These are phyloP conservation scores for Bombus superbus DNA, from an alignment of 1,140 invertebrate species.

Conservation along the genomic window DNA sequence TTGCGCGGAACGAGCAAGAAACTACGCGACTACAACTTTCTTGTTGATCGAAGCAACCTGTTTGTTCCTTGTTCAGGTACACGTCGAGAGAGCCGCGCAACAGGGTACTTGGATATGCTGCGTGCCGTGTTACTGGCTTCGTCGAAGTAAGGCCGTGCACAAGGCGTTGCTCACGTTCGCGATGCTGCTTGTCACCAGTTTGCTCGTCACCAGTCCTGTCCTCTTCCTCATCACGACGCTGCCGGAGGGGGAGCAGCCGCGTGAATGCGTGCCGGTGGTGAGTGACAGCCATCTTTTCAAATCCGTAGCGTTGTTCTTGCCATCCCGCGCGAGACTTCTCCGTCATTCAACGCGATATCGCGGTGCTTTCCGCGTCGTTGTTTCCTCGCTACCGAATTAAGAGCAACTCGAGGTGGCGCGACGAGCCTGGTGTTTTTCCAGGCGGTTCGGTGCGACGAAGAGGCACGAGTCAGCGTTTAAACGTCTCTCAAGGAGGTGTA, in stretches of 20 bases:
- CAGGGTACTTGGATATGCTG: constrained; percentile 85
- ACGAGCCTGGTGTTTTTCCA: not conserved
- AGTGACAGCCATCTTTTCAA: constrained; percentile 58
- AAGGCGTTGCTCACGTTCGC: constrained; percentile 85
- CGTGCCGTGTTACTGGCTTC: constrained; percentile 84
- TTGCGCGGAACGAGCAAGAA: not conserved
- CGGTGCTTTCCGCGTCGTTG: not conserved
- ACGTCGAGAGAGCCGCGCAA: constrained; percentile 71
- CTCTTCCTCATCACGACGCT: constrained; percentile 85
- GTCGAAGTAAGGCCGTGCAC: constrained; percentile 84
- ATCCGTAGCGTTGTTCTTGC: not conserved
- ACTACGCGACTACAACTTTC: not conserved
- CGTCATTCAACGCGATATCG: too few species aligned
- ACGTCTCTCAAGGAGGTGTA: not conserved
- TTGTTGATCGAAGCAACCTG: not conserved
- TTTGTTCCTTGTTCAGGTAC: constrained; percentile 52
- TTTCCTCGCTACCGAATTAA: not conserved
- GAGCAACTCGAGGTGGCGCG: not conserved
- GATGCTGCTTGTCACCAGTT: constrained; percentile 84
- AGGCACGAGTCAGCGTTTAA: not conserved
- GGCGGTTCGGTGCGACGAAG: not conserved
- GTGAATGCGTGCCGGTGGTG: constrained; percentile 81
- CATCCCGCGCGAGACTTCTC: not conserved
- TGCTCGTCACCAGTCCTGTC: constrained; percentile 85
- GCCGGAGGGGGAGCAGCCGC: constrained; percentile 82